Evolutionary conservation across 2,888 invertebrate genomes (phyloP).

Genomic region (Mythimna impura): DNA sequence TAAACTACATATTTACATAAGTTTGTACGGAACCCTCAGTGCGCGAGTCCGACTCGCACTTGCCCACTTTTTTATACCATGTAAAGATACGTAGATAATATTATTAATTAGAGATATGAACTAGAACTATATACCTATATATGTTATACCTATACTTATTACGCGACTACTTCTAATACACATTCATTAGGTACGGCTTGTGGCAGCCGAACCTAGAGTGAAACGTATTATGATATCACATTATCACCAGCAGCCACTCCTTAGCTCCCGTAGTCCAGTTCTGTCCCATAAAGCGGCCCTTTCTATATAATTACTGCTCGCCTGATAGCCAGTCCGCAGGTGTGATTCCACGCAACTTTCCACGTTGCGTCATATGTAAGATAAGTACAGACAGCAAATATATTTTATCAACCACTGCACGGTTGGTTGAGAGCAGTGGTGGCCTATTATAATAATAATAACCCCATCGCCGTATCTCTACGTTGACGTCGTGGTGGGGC

Average conservation of each 20-base stretch:
- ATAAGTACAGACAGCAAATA: constrained; percentile 43
- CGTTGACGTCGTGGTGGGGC: too few relatives aligned
- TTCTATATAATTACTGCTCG: constrained; percentile 52
- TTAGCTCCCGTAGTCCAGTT: constrained; percentile 21
- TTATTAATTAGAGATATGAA: too few relatives aligned
- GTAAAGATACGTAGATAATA: too few relatives aligned
- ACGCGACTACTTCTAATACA: neutral
- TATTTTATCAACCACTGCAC: neutral
- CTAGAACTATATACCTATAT: too few relatives aligned
- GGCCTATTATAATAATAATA: too few relatives aligned
- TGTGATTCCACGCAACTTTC: constrained; percentile 64
- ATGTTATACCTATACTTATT: neutral
- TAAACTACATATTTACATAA: too few relatives aligned
- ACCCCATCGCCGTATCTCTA: too few relatives aligned
- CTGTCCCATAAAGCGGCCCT: constrained; percentile 47
- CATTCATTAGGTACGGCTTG: too few relatives aligned
- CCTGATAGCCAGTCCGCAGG: constrained; percentile 53
- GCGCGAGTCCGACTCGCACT: too few relatives aligned
- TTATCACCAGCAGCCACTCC: constrained; percentile 29
- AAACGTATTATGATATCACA: constrained; percentile 19
- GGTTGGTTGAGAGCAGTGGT: too few relatives aligned
- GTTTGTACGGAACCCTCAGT: too few relatives aligned
- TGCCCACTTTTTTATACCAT: too few relatives aligned
- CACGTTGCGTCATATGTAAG: constrained; percentile 61
- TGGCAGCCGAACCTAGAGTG: neutral